Evolutionary conservation across 2,888 invertebrate species (phyloP).

Genomic region (Epinotia nisella): DNA sequence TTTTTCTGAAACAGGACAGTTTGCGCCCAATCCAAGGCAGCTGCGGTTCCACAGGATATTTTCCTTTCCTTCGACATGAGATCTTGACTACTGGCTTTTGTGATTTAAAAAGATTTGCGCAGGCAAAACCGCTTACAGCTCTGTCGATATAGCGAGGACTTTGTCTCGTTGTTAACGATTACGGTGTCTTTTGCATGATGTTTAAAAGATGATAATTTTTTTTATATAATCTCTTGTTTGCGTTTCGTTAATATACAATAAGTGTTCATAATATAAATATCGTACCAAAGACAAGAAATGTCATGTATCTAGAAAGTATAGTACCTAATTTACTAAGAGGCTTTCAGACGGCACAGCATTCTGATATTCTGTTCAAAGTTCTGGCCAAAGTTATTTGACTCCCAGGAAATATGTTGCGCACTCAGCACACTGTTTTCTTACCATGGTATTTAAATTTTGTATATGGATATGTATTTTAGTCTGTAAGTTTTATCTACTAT

Average conservation of each 20-base stretch:
- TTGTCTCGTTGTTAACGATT: constrained; percentile 38
- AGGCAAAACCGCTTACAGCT: constrained; percentile 76
- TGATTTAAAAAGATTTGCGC: constrained; percentile 82
- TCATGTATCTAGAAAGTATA: too few relatives aligned
- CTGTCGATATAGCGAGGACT: constrained; percentile 52
- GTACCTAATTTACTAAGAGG: too few relatives aligned
- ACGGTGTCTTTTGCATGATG: constrained; percentile 5
- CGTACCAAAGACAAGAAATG: too few relatives aligned
- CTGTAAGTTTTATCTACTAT: too few relatives aligned
- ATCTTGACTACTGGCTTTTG: constrained; percentile 82
- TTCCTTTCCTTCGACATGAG: constrained; percentile 79
- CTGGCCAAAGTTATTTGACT: too few relatives aligned
- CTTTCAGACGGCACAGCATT: too few relatives aligned
- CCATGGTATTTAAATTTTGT: too few relatives aligned
- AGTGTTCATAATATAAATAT: too few relatives aligned
- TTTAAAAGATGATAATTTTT: constrained; percentile 2
- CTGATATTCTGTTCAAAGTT: too few relatives aligned
- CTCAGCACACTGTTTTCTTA: too few relatives aligned
- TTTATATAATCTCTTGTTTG: neutral
- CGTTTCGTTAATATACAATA: neutral
- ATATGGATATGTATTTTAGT: too few relatives aligned
- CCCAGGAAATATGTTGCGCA: too few relatives aligned
- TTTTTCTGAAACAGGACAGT: constrained; percentile 45
- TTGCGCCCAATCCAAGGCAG: constrained; percentile 79
- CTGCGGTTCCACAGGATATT: constrained; percentile 78